Base-by-base conservation (phyloP, 2,797 vertebrate species). In the Rhinella marina region DNA sequence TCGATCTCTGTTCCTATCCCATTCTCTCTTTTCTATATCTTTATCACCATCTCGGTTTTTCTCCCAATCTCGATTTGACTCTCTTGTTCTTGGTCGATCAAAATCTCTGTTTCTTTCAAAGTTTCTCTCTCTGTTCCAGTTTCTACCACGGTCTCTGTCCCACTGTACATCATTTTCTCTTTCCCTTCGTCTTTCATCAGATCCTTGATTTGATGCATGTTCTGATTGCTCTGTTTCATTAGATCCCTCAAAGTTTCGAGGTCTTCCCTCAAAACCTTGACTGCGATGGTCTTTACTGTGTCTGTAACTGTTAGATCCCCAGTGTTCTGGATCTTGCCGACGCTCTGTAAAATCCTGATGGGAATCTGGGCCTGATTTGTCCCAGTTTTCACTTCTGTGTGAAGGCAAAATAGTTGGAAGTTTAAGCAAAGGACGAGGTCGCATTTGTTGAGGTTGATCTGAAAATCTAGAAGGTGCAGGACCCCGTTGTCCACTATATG, bases 151-250 rank as follows among this genome's bases (percentile, higher is more conserved):
- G 57, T 94, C 93, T 91, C 94, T 94, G 52, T 94, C 97, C 97
- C 97, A 97, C 2, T 94, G 91, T 86, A 96, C 93, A 85, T 95
- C 88, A 0, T 95, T 95, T 19, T 98, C 97, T 73, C 96, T 93
- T 77, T 98, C 98, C 84, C 97, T 95, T 86, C 96, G 93, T 32
- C 95, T 93, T 54, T 99, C 98, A 57, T 99, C 98, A 0, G 95
- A 95, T 25, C 92, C 87, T 59, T 98, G 94, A 59, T 95, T 93
- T 50, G 92, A 96, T 27, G 96, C 95, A 64, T 96, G 95, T 57
- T 98, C 97, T 0, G 92, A 91, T 19, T 89, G 84, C 12, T 96
- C 94, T 0, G 91, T 84, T 61, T 97, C 98, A 90, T 96, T 94
- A 89, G 94, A 95, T 19, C 93, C 94, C 29, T 98, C 98, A 7